Evolutionary conservation across 2,888 invertebrate genomes (phyloP).

Genomic region (Mythimna vitellina): DNA sequence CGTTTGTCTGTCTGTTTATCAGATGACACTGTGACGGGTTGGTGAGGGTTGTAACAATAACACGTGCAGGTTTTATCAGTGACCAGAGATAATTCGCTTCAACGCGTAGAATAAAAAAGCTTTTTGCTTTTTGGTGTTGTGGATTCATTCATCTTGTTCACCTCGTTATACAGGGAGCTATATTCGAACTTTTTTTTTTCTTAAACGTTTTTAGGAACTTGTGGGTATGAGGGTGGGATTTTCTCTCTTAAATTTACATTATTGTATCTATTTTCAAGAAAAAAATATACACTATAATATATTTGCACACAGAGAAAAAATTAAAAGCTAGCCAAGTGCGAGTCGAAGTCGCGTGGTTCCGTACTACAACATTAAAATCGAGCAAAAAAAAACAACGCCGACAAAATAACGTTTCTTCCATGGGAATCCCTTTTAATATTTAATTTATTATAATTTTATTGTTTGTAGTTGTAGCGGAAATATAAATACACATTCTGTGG

Average conservation of each 20-base stretch:
- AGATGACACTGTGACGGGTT: conserved; percentile 72
- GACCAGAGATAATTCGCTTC: conserved; percentile 68
- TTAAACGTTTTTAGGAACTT: background rate
- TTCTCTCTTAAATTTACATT: background rate
- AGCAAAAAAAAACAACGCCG: no score
- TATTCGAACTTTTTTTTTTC: background rate
- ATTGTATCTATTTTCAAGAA: no score
- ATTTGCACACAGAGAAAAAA: no score
- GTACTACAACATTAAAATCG: no score
- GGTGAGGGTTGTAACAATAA: conserved; percentile 71
- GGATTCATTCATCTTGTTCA: conserved; percentile 43
- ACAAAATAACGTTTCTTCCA: no score
- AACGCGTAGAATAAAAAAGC: conserved; percentile 58
- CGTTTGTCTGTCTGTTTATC: conserved; percentile 75
- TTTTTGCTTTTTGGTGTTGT: conserved; percentile 25
- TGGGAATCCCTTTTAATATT: no score
- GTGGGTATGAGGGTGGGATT: background rate
- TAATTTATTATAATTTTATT: no score
- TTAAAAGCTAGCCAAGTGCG: no score
- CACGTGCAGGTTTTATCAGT: conserved; percentile 75
- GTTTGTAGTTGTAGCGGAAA: no score
- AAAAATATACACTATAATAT: no score
- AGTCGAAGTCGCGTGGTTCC: no score
- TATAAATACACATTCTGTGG: no score
- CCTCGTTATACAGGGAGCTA: conserved; percentile 4